Base-by-base conservation (phyloP, 2,888 invertebrate genomes). In the Hypsopygia costalis region DNA sequence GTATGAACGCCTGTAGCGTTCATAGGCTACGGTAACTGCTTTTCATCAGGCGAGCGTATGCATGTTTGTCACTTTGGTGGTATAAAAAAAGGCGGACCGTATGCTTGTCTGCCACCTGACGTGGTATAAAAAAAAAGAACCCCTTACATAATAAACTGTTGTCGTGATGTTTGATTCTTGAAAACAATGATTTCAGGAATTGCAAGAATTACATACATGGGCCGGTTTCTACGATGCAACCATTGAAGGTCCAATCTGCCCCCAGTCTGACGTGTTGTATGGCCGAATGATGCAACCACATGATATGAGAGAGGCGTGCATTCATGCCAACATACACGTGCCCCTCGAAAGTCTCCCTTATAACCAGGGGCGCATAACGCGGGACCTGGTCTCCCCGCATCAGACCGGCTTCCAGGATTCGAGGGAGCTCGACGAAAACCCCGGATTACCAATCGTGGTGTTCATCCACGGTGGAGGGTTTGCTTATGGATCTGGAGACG, bases 171-270 rank as follows among this genome's bases (percentile, higher is more conserved):
- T 16, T 2, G 4, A 16, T 4, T 4, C 16, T 16, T 16, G 16
- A 16, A 16, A 16, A 16, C 4, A 3, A 16, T 16, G 16, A 30
- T 71, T 78, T 1, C 66, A 91, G 91, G 88, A 91, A 44, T 83
- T 92, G 0, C 75, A 85, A 46, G 90, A 91, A 1, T 55, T 81
- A 1, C 74, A 80, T 1, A 73, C 83, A 0, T 92, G 92, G 92
- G 47, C 66, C 0, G 85, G 80, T 0, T 66, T 80, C 0, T 78
- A 82, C 43, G 82, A 91, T 46, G 93, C 93, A 1, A 86, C 85
- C 1, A 71, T 78, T 1, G 92, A 91, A 49, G 88, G 91, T 0
- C 87, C 91, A 0, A 79, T 90, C 6, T 94, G 94, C 56, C 90
- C 90, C 0, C 94, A 94, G 62, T 69, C 79, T 1, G 90, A 91